phyloP scores from a whole-genome alignment of 2,797 vertebrate species.

The Danio jaintianensis region DNA sequence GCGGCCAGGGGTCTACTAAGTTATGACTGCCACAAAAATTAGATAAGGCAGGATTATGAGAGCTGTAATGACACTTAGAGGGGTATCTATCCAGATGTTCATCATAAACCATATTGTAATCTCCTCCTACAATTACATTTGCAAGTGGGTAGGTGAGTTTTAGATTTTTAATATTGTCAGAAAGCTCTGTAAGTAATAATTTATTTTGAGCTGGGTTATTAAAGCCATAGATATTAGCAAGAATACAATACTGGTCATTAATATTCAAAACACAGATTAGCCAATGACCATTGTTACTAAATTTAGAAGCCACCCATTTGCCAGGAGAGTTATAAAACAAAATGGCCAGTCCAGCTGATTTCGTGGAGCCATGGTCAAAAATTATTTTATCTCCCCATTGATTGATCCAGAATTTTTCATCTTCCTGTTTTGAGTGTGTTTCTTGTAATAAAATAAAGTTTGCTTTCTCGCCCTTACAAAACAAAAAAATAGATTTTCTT shows the following conservation, averaged over 20 bases:
- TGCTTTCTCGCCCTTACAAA: not conserved
- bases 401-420: slow-evolving; percentile 8
- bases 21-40: slow-evolving; percentile 4
- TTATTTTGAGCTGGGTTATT: slow-evolving; percentile 13
- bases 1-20: slow-evolving; percentile 20
- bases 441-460: not conserved
- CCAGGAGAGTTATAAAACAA: slow-evolving; percentile 12
- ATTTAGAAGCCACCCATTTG: slow-evolving; percentile 9
- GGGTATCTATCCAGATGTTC: slow-evolving; percentile 30
- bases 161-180: not conserved
- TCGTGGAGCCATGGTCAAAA: slow-evolving; percentile 30
- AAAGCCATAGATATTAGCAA: slow-evolving; percentile 5
- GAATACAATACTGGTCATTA: not conserved
- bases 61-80: not conserved
- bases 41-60: not conserved
- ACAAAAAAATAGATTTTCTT: too few relatives aligned
- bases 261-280: not conserved
- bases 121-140: slow-evolving; percentile 26
- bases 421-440: slow-evolving; percentile 1
- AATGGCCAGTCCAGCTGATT: slow-evolving; percentile 4
- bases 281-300: slow-evolving; percentile 16
- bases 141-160: slow-evolving; percentile 18
- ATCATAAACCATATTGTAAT: slow-evolving; percentile 49
- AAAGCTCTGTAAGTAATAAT: slow-evolving; percentile 23
- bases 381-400: slow-evolving; percentile 3